Conservation (phyloP, 1,140 invertebrate species). For the Melanaphis sacchari region DNA sequence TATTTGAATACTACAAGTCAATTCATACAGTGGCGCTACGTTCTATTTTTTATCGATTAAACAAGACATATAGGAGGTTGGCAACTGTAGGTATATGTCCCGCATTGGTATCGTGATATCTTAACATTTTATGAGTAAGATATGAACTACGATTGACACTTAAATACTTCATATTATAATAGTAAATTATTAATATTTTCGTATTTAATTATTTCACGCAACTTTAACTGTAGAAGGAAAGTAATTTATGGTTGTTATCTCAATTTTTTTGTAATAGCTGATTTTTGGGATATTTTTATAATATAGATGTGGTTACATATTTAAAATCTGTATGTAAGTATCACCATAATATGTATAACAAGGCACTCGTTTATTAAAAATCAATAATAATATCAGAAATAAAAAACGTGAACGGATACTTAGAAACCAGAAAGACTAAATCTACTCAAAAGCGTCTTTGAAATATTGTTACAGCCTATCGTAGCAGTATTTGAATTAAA, state of each 20-base stretch:
- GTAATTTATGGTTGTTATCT: background rate
- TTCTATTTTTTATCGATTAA: background rate
- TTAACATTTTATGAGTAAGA: background rate
- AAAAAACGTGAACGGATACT: background rate
- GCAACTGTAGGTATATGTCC: background rate
- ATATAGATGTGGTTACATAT: background rate
- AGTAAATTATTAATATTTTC: background rate
- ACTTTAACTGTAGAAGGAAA: background rate
- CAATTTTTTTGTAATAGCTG: background rate
- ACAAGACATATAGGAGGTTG: background rate
- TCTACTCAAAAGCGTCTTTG: background rate
- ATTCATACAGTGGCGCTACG: background rate
- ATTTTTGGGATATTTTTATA: background rate
- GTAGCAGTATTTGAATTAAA: background rate
- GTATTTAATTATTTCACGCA: background rate
- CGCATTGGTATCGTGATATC: background rate
- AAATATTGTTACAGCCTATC: background rate
- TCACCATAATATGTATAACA: background rate
- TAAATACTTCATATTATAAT: background rate
- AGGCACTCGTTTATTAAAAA: background rate
- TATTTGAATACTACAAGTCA: background rate
- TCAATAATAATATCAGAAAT: background rate
- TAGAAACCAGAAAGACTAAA: background rate
- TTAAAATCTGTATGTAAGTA: too few species aligned
- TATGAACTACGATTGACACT: background rate